Percentiles rank a stretch among this genome's conserved stretches.
Conservation (phyloP, 1,140 invertebrate species). For the Halyomorpha halys region DNA sequence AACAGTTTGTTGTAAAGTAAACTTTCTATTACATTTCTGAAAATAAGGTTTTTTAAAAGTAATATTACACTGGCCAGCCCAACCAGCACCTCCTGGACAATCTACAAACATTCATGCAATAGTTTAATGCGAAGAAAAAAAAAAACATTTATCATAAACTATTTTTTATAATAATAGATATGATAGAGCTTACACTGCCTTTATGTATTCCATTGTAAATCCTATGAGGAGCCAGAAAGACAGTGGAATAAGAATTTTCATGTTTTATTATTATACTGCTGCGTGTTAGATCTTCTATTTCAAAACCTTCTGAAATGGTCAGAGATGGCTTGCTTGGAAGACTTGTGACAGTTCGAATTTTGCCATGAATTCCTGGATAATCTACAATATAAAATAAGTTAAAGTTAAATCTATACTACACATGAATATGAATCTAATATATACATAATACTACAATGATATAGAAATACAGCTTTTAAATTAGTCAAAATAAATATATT, state of each 20-base stretch:
- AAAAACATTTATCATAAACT: too few relatives aligned
- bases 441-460: neutral
- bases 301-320: slow-evolving; percentile 28
- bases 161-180: neutral
- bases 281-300: slow-evolving; percentile 25
- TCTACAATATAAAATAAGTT: slow-evolving; percentile 23
- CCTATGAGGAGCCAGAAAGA: slow-evolving; percentile 29
- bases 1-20: too few relatives aligned
- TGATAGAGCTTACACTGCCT: slow-evolving; percentile 26
- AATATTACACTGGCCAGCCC: too few relatives aligned
- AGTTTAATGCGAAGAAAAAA: too few relatives aligned
- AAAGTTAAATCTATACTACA: slow-evolving; percentile 5
- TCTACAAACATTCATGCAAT: too few relatives aligned
- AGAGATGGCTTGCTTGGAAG: slow-evolving; percentile 19
- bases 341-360: slow-evolving; percentile 18
- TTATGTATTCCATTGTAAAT: slow-evolving; percentile 28
- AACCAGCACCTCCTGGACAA: too few relatives aligned
- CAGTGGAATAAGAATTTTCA: slow-evolving; percentile 18
- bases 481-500: neutral
- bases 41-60: too few relatives aligned
- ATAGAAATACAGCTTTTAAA: neutral
- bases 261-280: slow-evolving; percentile 28
- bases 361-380: slow-evolving; percentile 27
- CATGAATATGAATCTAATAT: slow-evolving; percentile 11
- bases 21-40: too few relatives aligned